phyloP scores from a whole-genome alignment of 2,888 invertebrate species.

The Callinectes sapidus region DNA sequence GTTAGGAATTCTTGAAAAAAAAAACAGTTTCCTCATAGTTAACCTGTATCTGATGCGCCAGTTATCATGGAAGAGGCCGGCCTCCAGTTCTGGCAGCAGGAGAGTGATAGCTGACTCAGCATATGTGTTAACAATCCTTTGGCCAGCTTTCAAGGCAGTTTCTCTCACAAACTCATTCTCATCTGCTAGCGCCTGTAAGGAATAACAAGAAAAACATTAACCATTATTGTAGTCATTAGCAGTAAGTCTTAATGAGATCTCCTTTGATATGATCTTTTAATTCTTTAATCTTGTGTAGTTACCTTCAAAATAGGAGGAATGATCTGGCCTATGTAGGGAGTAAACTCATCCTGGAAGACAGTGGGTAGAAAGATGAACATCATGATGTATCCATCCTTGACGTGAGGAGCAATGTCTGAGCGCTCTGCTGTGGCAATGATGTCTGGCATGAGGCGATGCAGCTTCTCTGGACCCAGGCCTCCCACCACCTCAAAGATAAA shows the following conservation, averaged over 20 bases:
- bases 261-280: background rate
- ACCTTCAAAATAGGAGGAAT: constrained; percentile 95
- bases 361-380: constrained; percentile 99
- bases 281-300: constrained; percentile 52
- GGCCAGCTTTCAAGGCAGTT: constrained; percentile 96
- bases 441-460: constrained; percentile 98
- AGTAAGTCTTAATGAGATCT: background rate
- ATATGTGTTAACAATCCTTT: constrained; percentile 96
- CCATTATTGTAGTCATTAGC: background rate
- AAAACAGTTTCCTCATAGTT: background rate
- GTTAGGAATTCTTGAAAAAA: no score
- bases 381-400: constrained; percentile 99
- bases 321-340: constrained; percentile 96
- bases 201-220: background rate
- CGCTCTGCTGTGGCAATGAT: constrained; percentile 95
- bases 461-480: constrained; percentile 94
- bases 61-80: constrained; percentile 96
- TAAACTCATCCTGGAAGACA: constrained; percentile 96
- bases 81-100: constrained; percentile 93
- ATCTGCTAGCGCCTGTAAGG: constrained; percentile 90
- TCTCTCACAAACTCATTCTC: constrained; percentile 99
- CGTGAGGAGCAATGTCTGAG: constrained; percentile 94
- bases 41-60: constrained; percentile 92
- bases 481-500: constrained; percentile 84
- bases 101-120: constrained; percentile 95